phyloP scores from a whole-genome alignment of 2,797 vertebrate species.

The Anas bernieri region DNA sequence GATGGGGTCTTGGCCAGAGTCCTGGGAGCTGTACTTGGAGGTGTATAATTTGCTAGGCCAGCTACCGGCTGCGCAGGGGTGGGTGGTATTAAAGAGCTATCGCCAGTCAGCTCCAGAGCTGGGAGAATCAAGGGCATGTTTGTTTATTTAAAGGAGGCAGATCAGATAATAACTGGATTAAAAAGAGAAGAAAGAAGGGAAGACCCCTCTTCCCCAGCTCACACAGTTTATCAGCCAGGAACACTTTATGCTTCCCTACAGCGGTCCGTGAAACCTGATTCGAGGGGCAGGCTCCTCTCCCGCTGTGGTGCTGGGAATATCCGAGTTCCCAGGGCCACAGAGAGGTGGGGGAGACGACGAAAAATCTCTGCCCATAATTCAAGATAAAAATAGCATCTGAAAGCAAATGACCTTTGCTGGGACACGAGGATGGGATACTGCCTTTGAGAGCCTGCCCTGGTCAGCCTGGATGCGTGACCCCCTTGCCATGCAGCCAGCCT shows the following conservation, averaged over 20 bases:
- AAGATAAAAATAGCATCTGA: constrained; percentile 34
- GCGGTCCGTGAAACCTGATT: constrained; percentile 22
- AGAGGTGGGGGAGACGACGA: neutral
- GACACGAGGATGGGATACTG: neutral
- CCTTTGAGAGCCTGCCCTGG: neutral
- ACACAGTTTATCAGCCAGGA: neutral
- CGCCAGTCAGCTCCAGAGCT: neutral
- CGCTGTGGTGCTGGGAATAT: neutral
- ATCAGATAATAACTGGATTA: constrained; percentile 40
- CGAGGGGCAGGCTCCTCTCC: constrained; percentile 22
- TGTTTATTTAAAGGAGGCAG: constrained; percentile 32
- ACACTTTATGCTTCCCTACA: neutral
- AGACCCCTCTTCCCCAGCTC: neutral
- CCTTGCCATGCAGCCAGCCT: neutral
- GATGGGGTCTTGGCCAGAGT: neutral
- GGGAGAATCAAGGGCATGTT: neutral
- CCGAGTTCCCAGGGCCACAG: constrained; percentile 9
- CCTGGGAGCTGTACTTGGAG: neutral
- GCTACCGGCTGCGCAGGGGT: neutral
- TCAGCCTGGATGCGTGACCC: neutral
- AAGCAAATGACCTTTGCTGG: neutral
- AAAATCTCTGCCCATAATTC: neutral
- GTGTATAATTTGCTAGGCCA: neutral
- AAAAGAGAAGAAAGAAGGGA: constrained; percentile 5
- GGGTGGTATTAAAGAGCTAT: constrained; percentile 7